Conservation (phyloP, 2,797 vertebrate species). For the Pipistrellus nathusii region DNA sequence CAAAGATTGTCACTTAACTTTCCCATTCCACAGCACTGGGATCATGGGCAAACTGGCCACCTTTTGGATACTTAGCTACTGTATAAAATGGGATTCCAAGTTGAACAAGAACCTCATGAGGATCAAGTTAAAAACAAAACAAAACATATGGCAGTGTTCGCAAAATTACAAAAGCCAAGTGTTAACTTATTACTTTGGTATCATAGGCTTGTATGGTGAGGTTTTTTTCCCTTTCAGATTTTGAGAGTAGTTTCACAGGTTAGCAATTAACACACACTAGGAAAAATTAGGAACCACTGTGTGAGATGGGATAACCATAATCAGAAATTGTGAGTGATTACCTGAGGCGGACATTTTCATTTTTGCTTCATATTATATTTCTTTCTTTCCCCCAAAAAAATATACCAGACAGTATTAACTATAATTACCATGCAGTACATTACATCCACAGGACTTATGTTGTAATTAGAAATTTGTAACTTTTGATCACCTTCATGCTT, state of each 20-base stretch:
- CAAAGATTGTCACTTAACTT: neutral
- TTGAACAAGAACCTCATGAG: neutral
- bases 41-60: neutral
- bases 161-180: neutral
- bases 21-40: neutral
- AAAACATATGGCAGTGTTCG: neutral
- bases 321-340: neutral
- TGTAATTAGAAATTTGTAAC: neutral
- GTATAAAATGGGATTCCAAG: neutral
- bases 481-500: neutral
- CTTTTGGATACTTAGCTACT: neutral
- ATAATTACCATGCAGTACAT: neutral
- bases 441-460: neutral
- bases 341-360: neutral
- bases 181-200: neutral
- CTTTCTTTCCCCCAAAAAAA: neutral
- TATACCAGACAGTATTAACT: neutral
- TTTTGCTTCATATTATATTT: neutral
- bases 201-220: neutral
- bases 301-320: neutral
- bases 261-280: slow-evolving; percentile 10
- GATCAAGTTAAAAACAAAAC: slow-evolving; percentile 4
- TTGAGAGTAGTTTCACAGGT: neutral
- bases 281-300: neutral
- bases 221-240: neutral